A percentile compares a stretch with the other conserved stretches of the same genome.
phyloP scores from a whole-genome alignment of 1,140 invertebrate species.

The Capitella teleta region DNA sequence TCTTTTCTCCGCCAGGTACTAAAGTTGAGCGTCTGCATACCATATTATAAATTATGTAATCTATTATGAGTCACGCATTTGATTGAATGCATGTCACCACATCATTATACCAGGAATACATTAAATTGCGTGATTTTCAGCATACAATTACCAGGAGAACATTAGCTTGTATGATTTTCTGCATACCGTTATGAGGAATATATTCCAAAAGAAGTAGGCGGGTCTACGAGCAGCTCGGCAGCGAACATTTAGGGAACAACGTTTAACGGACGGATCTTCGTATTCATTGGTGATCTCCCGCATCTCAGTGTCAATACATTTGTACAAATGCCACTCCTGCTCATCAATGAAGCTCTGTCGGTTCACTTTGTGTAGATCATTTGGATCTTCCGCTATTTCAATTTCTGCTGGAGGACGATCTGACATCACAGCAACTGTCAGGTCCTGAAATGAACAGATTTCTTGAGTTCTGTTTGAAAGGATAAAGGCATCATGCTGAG shows the following conservation, averaged over 20 bases:
- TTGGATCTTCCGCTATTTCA: slow-evolving; percentile 33
- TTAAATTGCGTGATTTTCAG: no score
- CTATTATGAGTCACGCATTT: no score
- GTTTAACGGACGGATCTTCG: slow-evolving; percentile 26
- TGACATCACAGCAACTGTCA: slow-evolving; percentile 38
- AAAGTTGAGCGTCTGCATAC: no score
- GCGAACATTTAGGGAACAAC: slow-evolving; percentile 35
- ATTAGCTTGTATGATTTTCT: no score
- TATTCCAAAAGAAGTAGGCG: slow-evolving; percentile 43
- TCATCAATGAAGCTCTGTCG: slow-evolving; percentile 40
- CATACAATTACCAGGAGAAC: no score
- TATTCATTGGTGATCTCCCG: slow-evolving; percentile 3
- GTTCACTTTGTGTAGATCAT: slow-evolving; percentile 36
- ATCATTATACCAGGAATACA: no score
- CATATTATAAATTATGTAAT: no score
- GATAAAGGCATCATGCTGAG: no score
- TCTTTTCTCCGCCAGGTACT: no score
- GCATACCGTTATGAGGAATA: slow-evolving; percentile 37
- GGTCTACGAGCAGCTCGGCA: slow-evolving; percentile 37
- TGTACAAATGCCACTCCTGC: slow-evolving; percentile 27
- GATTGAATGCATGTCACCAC: no score
- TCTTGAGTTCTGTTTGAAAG: no score
- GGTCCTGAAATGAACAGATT: slow-evolving; percentile 26
- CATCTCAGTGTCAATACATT: slow-evolving; percentile 10
- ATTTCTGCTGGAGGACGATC: slow-evolving; percentile 34